Conservation (phyloP, 2,888 invertebrate genomes). For the Epirrhoe tristata region DNA sequence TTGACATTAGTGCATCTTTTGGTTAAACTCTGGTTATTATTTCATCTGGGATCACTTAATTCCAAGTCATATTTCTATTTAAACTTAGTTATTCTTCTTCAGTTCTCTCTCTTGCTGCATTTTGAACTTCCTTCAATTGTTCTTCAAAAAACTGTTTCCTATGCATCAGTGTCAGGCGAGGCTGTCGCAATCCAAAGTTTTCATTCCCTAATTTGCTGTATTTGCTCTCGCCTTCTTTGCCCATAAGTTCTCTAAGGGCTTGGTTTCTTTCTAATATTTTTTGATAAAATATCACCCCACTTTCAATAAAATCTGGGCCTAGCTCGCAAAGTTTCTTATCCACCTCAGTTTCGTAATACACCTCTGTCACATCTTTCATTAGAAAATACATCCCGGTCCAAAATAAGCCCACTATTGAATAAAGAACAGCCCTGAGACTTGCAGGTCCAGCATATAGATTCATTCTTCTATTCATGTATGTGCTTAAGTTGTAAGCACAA, state of each 20-base stretch:
- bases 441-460: conserved; percentile 84
- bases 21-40: neutral
- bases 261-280: conserved; percentile 90
- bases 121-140: conserved; percentile 65
- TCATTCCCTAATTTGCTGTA: conserved; percentile 90
- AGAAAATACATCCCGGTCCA: conserved; percentile 86
- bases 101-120: conserved; percentile 31
- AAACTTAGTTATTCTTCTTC: conserved; percentile 18
- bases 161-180: conserved; percentile 87
- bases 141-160: conserved; percentile 88
- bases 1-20: neutral
- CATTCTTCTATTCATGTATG: conserved; percentile 79
- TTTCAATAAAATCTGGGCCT: conserved; percentile 87
- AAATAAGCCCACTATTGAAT: conserved; percentile 85
- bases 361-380: conserved; percentile 87
- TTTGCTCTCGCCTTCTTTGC: conserved; percentile 84
- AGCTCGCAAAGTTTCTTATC: conserved; percentile 87
- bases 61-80: conserved; percentile 5
- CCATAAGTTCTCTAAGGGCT: conserved; percentile 88
- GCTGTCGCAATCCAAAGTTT: conserved; percentile 87
- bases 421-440: conserved; percentile 74
- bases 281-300: conserved; percentile 91
- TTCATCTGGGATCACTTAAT: conserved; percentile 5
- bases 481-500: conserved; percentile 81
- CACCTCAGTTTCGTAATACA: conserved; percentile 86